Conservation (phyloP, 1,140 invertebrate species). For the Calycopis cecrops region DNA sequence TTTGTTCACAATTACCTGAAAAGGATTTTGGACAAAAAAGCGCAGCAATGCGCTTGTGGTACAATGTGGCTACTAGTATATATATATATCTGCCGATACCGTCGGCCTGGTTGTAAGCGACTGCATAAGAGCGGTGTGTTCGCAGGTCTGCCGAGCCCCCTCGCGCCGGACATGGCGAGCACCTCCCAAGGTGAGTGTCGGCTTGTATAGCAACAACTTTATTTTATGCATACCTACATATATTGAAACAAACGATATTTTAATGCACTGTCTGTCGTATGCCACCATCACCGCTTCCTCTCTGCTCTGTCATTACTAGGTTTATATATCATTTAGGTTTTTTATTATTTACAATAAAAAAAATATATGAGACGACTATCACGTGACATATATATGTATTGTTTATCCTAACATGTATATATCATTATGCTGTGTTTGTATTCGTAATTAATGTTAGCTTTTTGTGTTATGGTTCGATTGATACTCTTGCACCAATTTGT, state of each 20-base stretch:
- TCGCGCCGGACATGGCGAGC: conserved; percentile 80
- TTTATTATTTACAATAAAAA: conserved; percentile 49
- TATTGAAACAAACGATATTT: conserved; percentile 72
- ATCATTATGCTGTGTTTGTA: conserved; percentile 73
- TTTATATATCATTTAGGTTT: conserved; percentile 71
- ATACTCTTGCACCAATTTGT: background rate
- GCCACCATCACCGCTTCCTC: conserved; percentile 77
- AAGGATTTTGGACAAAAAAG: too few relatives aligned
- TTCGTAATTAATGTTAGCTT: conserved; percentile 71
- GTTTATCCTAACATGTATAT: conserved; percentile 73
- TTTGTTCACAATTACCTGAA: too few relatives aligned
- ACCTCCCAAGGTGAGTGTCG: conserved; percentile 89
- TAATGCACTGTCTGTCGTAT: conserved; percentile 78
- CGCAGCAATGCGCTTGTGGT: too few relatives aligned
- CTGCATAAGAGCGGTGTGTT: conserved; percentile 33
- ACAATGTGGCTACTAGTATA: too few relatives aligned
- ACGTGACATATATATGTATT: conserved; percentile 73
- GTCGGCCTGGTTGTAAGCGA: background rate
- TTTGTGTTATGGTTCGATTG: conserved; percentile 70
- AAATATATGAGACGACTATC: conserved; percentile 73
- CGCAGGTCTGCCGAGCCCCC: conserved; percentile 63
- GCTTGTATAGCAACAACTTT: conserved; percentile 68
- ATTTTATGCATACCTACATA: conserved; percentile 72
- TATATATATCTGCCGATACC: too few relatives aligned
- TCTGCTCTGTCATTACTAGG: conserved; percentile 76